phyloP scores from a whole-genome alignment of 2,797 vertebrate genomes.

The Apogon hyalosoma region DNA sequence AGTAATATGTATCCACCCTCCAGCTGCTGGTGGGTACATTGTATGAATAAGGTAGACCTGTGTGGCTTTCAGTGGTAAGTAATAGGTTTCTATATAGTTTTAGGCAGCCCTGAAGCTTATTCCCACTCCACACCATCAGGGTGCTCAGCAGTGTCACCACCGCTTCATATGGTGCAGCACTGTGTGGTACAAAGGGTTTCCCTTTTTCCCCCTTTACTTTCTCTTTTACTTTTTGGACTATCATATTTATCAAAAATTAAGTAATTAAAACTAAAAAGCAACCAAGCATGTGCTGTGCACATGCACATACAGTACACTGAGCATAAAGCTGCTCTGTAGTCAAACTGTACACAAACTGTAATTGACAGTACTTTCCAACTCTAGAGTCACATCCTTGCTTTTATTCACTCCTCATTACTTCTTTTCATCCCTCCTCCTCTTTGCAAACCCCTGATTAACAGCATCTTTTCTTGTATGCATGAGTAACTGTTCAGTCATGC shows the following conservation, averaged over 20 bases:
- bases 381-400: conserved; percentile 18
- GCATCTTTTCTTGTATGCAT: conserved; percentile 55
- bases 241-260: conserved; percentile 27
- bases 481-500: conserved; percentile 32
- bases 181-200: conserved; percentile 1
- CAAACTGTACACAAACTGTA: conserved; percentile 46
- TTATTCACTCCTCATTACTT: conserved; percentile 23
- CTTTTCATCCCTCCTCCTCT: conserved; percentile 29
- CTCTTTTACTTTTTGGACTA: conserved; percentile 6
- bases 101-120: conserved; percentile 62
- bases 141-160: conserved; percentile 47
- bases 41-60: conserved; percentile 56
- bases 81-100: conserved; percentile 74
- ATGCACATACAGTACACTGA: conserved; percentile 6
- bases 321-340: conserved; percentile 8
- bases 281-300: conserved; percentile 1
- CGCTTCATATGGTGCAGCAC: conserved; percentile 29
- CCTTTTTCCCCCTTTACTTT: conserved; percentile 11
- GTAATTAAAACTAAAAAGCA: conserved; percentile 25
- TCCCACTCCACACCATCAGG: conserved; percentile 41
- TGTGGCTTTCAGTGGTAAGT: conserved; percentile 74
- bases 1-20: conserved; percentile 43
- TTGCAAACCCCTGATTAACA: conserved; percentile 60
- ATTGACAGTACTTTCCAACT: conserved; percentile 67
- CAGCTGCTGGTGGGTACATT: conserved; percentile 20